These are phyloP conservation scores for Styela plicata DNA, from an alignment of 23 tunicate species.

Conservation along the genomic window DNA sequence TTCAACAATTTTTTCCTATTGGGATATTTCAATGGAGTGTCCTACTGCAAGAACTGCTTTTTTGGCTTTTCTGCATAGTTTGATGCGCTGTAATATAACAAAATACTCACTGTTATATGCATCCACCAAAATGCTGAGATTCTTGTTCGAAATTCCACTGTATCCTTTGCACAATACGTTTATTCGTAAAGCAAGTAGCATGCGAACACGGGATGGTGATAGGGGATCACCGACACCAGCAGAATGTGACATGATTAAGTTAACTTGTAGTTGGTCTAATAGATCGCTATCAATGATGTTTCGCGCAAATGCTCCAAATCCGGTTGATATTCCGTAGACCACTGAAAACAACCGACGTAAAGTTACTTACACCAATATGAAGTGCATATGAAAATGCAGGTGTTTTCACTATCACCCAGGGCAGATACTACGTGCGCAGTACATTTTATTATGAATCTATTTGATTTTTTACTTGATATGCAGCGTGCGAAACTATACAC, in stretches of 20 bases:
- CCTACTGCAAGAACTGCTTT: no score
- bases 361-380: no score
- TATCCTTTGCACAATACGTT: constrained; percentile 87
- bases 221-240: constrained; percentile 89
- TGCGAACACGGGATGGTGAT: constrained; percentile 62
- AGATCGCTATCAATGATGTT: constrained; percentile 50
- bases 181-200: constrained; percentile 87
- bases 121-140: constrained; percentile 41
- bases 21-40: no score
- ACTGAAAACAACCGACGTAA: constrained; percentile 41
- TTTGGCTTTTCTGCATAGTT: no score
- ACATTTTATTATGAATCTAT: no score
- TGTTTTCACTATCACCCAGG: no score
- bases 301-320: constrained; percentile 83
- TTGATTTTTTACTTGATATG: no score
- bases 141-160: constrained; percentile 71
- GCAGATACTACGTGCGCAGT: no score
- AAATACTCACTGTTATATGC: constrained; percentile 82
- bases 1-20: no score
- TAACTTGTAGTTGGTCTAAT: constrained; percentile 61
- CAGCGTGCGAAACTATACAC: no score
- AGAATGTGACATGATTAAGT: constrained; percentile 85
- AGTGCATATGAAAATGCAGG: no score
- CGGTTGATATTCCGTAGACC: constrained; percentile 91
- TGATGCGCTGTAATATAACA: no score